Conservation (phyloP, 1,140 invertebrate genomes). For the Drosophila novamexicana region DNA sequence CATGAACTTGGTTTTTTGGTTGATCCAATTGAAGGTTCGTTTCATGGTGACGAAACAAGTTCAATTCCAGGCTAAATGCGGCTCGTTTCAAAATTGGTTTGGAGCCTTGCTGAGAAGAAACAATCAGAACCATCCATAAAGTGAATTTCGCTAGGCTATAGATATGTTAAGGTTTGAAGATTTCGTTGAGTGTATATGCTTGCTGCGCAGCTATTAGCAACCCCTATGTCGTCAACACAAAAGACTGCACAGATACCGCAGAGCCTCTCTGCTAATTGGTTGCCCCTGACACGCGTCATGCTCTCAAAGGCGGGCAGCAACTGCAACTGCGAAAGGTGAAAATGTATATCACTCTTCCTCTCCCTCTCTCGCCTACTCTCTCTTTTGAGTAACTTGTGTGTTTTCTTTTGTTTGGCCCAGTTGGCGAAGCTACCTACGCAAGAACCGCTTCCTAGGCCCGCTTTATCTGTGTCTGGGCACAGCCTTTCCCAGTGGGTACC, state of each 20-base stretch:
- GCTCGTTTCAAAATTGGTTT: no score
- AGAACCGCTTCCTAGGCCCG: slow-evolving; percentile 18
- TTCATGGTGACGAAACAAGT: no score
- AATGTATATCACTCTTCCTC: slow-evolving; percentile 27
- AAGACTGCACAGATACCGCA: slow-evolving; percentile 59
- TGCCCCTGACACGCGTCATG: slow-evolving; percentile 74
- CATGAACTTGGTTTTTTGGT: no score
- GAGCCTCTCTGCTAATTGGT: slow-evolving; percentile 60
- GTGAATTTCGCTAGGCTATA: no score
- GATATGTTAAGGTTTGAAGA: no score
- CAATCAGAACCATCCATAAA: no score
- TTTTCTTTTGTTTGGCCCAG: slow-evolving; percentile 47
- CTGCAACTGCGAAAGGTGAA: slow-evolving; percentile 49
- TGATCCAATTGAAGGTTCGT: no score
- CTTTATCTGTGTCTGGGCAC: slow-evolving; percentile 32
- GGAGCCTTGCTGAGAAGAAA: no score
- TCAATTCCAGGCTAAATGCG: no score
- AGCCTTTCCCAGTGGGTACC: slow-evolving; percentile 44
- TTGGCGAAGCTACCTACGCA: slow-evolving; percentile 50
- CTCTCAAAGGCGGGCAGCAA: slow-evolving; percentile 39
- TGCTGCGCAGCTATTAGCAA: slow-evolving; percentile 20
- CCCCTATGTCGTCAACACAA: slow-evolving; percentile 57
- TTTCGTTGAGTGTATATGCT: no score
- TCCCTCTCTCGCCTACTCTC: background rate
- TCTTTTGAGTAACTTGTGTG: slow-evolving; percentile 12